Evolutionary conservation across 2,888 invertebrate genomes (phyloP), one percentile per base, ranked within the genome.

Genomic region (Seira ritae): DNA sequence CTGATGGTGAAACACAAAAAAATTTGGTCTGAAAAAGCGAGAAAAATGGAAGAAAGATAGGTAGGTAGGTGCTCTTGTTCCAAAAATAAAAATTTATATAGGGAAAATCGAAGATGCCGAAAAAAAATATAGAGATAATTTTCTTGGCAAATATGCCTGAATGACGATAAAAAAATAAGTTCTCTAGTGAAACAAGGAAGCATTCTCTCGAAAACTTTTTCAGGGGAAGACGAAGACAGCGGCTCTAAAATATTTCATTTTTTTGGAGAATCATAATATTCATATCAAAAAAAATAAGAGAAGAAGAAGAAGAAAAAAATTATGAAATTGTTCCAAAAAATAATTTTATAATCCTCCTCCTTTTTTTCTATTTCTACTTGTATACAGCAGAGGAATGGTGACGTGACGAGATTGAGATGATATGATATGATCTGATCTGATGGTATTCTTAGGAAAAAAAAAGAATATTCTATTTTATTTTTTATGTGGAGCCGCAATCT

Each of bases 121-220:
- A n/a, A 62, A 22, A 31, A 31, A 31, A 31, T 31, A 31, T 4
- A 8, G 8, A 2, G 31, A 62, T 62, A 20, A 81, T 81, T 81
- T 81, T 81, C 81, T 81, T 81, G 81, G 81, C 81, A 81, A 75
- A 81, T 81, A 81, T 81, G 81, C 81, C 71, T 70, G 65, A 81
- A 70, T 81, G 81, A 81, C 81, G 62, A 62, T 62, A 62, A 62
- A 19, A 62, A 20, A 62, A 10, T n/a, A 31, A 31, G 31, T 50
- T 42, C 3, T 62, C 50, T 62, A 2, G 20, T 55, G 62, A 62
- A 62, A 62, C 62, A 62, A 62, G 62, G 62, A 62, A 62, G n/a
- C 62, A 62, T 62, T 62, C 62, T 62, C 62, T 62, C n/a, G 20
- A 20, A 62, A n/a, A 50, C n/a, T n/a, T 42, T 42, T 42, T 42